phyloP scores from a whole-genome alignment of 2,797 vertebrate genomes.

The Ceyx erithaca region DNA sequence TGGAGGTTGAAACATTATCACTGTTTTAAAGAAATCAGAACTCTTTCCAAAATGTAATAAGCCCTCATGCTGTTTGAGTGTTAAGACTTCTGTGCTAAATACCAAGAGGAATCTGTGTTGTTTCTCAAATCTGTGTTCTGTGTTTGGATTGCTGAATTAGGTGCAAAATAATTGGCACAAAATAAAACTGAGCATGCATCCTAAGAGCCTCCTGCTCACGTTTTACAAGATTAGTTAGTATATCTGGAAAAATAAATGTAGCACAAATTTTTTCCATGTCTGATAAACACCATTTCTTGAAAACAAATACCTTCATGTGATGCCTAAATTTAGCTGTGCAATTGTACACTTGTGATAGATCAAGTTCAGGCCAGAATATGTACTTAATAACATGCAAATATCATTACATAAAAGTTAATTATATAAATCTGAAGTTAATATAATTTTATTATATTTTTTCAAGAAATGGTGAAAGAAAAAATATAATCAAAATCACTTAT shows the following conservation, averaged over 20 bases:
- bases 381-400: conserved; percentile 41
- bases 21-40: conserved; percentile 52
- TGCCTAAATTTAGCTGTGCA: conserved; percentile 19
- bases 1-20: conserved; percentile 46
- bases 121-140: conserved; percentile 65
- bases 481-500: not conserved
- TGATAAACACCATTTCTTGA: not conserved
- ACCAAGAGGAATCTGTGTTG: conserved; percentile 58
- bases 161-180: conserved; percentile 59
- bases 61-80: conserved; percentile 59
- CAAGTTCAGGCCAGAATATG: not conserved
- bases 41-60: conserved; percentile 42
- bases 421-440: not conserved
- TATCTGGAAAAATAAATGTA: not conserved
- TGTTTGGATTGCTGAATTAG: conserved; percentile 66
- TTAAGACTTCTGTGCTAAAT: conserved; percentile 68
- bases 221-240: conserved; percentile 7
- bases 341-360: conserved; percentile 20
- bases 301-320: not conserved
- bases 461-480: not conserved
- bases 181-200: conserved; percentile 45
- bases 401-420: conserved; percentile 9
- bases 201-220: conserved; percentile 57
- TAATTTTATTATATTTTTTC: conserved; percentile 33
- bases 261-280: not conserved